Base-by-base conservation (phyloP, 1,140 invertebrate genomes). In the Drosophila trapezifrons region DNA sequence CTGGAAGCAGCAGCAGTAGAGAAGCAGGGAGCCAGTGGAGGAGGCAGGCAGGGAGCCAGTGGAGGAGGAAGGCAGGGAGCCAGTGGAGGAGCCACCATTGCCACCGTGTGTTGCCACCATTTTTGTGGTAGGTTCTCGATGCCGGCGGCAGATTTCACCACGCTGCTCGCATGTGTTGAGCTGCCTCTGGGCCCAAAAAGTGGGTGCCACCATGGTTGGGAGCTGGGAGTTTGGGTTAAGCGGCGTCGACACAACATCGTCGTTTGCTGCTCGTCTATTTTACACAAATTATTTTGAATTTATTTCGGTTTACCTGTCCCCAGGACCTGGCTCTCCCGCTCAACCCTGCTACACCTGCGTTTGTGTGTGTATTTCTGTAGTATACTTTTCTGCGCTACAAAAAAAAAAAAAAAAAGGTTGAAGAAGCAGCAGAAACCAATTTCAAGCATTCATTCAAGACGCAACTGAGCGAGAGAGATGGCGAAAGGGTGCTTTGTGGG, bases 271-370 rank as follows among this genome's bases (percentile, higher is more conserved):
- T 86, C 78, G 78, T 82, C 78, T 87, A 86, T 86, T 86, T 86
- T 87, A 87, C 78, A 86, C 83, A 86, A 86, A 87, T 86, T 86
- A 86, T 86, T 87, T 86, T 74, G 78, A 86, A 86, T 86, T 87
- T 85, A 85, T 85, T 85, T 86, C 78, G 82, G 83, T 72, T 79
- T 86, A 83, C 80, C 79, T 81, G 74, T 57, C 64, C 47, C 43
- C 66, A 27, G 37, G 20, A 22, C 66, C 46, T 38, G 20, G 35
- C 29, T 18, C 20, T 22, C 25, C 58, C 6, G 22, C 17, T 13
- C 15, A 17, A 22, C 25, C 7, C 10, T 10, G 18, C 47, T 12
- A 13, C 18, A 46, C 63, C 49, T 58, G 40, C 42, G 22, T 52
- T 37, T 55, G 74, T 71, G 51, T 57, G 46, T 20, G 52, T 81